Evolutionary conservation across 2,113 vertebrate genomes (phyloP), one percentile per base, ranked within the genome.

Genomic region (Coracopsis vasa): DNA sequence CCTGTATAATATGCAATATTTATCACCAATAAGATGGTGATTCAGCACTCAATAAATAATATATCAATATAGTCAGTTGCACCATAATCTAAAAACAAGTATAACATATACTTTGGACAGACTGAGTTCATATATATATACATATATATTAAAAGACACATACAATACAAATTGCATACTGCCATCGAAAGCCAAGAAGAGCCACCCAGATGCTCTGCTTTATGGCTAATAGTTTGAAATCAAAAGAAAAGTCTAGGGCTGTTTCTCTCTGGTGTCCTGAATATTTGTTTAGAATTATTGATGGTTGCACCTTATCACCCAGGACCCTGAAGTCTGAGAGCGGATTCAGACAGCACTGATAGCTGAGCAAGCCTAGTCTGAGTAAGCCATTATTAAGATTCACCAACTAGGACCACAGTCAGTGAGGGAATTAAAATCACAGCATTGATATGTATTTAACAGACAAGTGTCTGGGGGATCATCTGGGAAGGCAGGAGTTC

Each of bases 21-120:
- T 85, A 67, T 95, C 97, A 96, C 97, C 97, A 98, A 80, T 93
- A 97, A 97, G 95, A 96, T 95, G 97, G 98, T 92, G 98, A 97
- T 94, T 97, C 97, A 97, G 98, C 97, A 97, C 96, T 98, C 98
- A 97, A 98, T 98, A 98, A 98, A 98, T 98, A 98, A 98, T 98
- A 97, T 97, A 97, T 98, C 97, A 98, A 98, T 98, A 98, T 97
- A 97, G 95, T 96, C 95, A 97, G 98, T 97, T 98, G 97, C 97
- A 98, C 98, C 98, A 95, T 96, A 96, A 98, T 97, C 97, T 98
- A 98, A 98, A 98, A 97, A 97, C 97, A 97, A 96, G 94, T 95
- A 97, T 94, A 97, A 97, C 96, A 97, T 96, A 97, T 80, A 98
- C 95, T 96, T 97, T 96, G 97, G 95, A 97, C 96, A 97, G 96